These are phyloP conservation scores for Ammodytes dubius DNA, from an alignment of 2,113 vertebrate genomes.

Conservation along the genomic window DNA sequence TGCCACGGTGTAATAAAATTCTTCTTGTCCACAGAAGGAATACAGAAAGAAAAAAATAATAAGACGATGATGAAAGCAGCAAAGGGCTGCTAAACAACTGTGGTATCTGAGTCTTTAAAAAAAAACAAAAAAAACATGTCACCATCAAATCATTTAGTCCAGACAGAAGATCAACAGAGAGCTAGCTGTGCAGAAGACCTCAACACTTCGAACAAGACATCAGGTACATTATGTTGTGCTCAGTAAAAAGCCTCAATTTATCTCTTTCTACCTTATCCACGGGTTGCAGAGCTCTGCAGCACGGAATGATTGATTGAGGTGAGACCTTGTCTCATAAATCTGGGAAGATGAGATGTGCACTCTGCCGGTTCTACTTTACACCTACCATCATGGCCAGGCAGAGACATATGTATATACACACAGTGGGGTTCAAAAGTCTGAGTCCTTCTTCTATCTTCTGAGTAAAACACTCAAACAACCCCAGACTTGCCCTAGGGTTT, in stretches of 20 bases:
- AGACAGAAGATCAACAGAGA: not conserved
- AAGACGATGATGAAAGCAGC: too few species aligned
- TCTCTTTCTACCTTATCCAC: not conserved
- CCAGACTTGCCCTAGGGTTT: too few species aligned
- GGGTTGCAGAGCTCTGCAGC: not conserved
- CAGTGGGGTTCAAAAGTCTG: too few species aligned
- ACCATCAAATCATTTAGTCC: not conserved
- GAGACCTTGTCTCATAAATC: not conserved
- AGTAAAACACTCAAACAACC: not conserved
- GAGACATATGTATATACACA: not conserved
- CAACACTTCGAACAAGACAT: not conserved
- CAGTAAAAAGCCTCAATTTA: not conserved
- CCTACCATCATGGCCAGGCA: constrained; percentile 30
- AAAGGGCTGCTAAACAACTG: too few species aligned
- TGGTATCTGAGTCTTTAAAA: too few species aligned
- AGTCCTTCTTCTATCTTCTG: not conserved
- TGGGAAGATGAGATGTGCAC: not conserved
- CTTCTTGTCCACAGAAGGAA: too few species aligned
- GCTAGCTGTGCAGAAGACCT: not conserved
- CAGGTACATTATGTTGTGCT: not conserved
- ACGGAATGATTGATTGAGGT: not conserved
- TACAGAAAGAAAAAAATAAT: too few species aligned
- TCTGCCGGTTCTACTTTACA: constrained; percentile 19
- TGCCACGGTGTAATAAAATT: not conserved
- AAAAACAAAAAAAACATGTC: not conserved